Base-by-base conservation (phyloP, 2,797 vertebrate genomes). In the Dendrocincla tyrannina region DNA sequence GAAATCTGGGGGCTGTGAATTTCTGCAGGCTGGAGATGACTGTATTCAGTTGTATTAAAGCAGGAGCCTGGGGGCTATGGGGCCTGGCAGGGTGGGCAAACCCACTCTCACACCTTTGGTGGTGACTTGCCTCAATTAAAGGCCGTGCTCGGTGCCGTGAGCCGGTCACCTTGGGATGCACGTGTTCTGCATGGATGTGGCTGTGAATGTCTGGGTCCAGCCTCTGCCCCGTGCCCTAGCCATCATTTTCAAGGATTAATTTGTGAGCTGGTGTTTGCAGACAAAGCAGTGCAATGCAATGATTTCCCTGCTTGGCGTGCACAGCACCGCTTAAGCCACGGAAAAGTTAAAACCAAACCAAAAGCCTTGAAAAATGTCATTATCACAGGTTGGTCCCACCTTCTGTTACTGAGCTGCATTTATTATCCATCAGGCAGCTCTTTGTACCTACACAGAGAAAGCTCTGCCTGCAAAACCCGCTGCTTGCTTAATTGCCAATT, bases 401-500 rank as follows among this genome's bases (percentile, higher is more conserved):
- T 33, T 72, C 74, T 35, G 1, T 30, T 68, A 90, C 25, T n/a
- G 58, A 85, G 77, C 62, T 68, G 80, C 79, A 75, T 95, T 96
- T 91, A 63, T 89, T 76, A 49, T 49, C 32, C 17, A 4, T 37
- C 11, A 30, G 63, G 42, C 49, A 85, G 89, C 88, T 89, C 62
- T 87, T 87, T 75, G 28, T 67, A 46, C 70, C 49, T 41, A 78
- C 44, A 24, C 35, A 84, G 59, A 73, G 76, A 46, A 30, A 68
- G 73, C 52, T 79, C 59, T 70, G 81, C 77, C 73, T 95, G 78
- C 30, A 55, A 91, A 95, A 62, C 41, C 62, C 72, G 85, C 82
- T 67, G 39, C 75, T 86, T 91, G 75, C 47, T 53, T 94, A 92
- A 95, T 85, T 97, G 83, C 73, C 75, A 64, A 78, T 95, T 94